Percentiles rank a stretch among this genome's conserved stretches.
phyloP scores from a whole-genome alignment of 35 echinoderm and acorn worm species.

The Ophioderma brevispina region DNA sequence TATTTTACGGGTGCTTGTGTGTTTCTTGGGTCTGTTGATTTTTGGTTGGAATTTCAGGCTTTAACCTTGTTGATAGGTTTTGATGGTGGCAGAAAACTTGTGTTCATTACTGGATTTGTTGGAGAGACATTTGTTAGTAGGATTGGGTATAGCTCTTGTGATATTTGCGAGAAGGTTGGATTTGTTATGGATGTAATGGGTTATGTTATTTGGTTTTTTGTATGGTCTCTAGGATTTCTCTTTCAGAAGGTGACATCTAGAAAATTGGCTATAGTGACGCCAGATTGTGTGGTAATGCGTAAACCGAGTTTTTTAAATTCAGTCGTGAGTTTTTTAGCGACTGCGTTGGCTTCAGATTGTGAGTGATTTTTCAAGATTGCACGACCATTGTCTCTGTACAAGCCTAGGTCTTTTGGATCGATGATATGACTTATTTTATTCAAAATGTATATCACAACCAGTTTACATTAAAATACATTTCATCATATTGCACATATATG shows the following conservation, averaged over 20 bases:
- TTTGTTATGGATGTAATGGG: not conserved
- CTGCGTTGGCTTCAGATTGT: not conserved
- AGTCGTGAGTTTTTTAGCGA: not conserved
- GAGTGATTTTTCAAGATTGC: not conserved
- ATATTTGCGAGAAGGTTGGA: not conserved
- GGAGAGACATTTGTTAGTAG: not conserved
- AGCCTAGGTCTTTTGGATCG: not conserved
- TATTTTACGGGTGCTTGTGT: not conserved
- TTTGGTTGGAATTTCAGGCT: not conserved
- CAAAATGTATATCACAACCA: not conserved
- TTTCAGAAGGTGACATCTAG: not conserved
- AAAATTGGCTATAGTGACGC: not conserved
- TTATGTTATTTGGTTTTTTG: not conserved
- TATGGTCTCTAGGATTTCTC: not conserved
- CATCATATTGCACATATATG: too few species aligned
- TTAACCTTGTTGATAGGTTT: not conserved
- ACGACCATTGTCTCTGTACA: not conserved
- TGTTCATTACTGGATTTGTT: not conserved
- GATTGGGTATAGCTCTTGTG: not conserved
- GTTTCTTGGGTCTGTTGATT: not conserved
- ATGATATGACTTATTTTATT: not conserved
- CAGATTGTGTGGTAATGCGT: not conserved
- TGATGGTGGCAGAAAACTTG: not conserved
- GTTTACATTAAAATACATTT: too few species aligned
- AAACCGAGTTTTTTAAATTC: not conserved